These are phyloP conservation scores for Blomia tropicalis DNA, from an alignment of 2,888 invertebrate species.

Conservation along the genomic window DNA sequence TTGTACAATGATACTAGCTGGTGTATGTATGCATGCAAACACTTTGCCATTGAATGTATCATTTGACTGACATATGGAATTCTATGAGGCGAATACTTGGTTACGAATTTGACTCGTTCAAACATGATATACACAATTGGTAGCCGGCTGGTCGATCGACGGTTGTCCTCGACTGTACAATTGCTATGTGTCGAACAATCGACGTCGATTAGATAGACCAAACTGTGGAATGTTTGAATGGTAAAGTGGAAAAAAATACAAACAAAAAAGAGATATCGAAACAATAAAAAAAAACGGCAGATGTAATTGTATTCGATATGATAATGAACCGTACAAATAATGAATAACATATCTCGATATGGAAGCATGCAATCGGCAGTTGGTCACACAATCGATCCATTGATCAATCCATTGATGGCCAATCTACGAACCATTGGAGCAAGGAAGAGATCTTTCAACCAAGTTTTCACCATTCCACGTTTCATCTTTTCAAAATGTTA, in stretches of 20 bases:
- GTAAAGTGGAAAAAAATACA: neutral
- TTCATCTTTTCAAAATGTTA: neutral
- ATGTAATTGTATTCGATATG: slow-evolving; percentile 4
- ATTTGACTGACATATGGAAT: slow-evolving; percentile 4
- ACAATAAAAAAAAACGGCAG: neutral
- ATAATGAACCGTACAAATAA: neutral
- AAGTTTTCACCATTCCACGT: neutral
- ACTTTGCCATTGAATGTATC: neutral
- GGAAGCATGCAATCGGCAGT: too few species aligned
- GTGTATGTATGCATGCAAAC: too few species aligned
- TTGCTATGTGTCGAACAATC: too few species aligned
- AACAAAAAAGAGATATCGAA: neutral
- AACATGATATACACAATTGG: slow-evolving; percentile 3
- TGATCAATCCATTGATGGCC: neutral
- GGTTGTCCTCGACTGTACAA: too few species aligned
- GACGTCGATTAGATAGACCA: too few species aligned
- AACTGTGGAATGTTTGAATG: too few species aligned
- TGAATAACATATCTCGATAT: neutral
- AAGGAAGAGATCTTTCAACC: neutral
- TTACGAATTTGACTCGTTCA: slow-evolving; percentile 4
- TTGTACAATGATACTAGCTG: too few species aligned
- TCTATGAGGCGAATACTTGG: slow-evolving; percentile 9
- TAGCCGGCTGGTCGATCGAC: neutral
- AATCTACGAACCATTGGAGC: slow-evolving; percentile 4
- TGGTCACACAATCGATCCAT: too few species aligned